Evolutionary conservation across 23 tunicate genomes (phyloP), one percentile per base, ranked within the genome.

Genomic region (Ciona savignyi): DNA sequence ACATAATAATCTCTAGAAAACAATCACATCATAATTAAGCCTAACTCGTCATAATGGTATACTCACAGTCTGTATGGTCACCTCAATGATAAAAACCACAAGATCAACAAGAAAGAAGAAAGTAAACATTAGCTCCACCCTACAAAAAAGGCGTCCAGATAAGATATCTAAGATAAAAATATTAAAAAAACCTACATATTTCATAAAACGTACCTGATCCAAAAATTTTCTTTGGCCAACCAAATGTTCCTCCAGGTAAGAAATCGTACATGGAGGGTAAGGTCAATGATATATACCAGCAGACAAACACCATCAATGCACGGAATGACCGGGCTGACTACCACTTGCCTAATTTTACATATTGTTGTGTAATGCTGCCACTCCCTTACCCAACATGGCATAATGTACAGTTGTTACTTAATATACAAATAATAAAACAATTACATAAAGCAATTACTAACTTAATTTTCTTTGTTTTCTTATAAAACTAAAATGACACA

Each of bases 121-220:
- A 32, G 90, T 84, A 25, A 90, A 79, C n/a, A 84, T 77, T 42
- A 90, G 74, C 62, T 90, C 97, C 74, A 84, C 81, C 62, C 90
- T 84, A 70, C n/a, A 74, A 35, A n/a, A n/a, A n/a, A n/a, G n/a
- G 34, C 69, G 30, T 60, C 65, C 68, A 62, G 6, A 42, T 42
- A 30, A 72, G n/a, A 27, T n/a, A 23, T 22, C 19, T 66, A 20
- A 66, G 20, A 22, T 66, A 66, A 66, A 49, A 49, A 49, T 49
- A 49, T 15, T 11, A 49, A 49, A 49, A 49, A 49, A 49, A 11
- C 4, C 1, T 3, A 61, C 65, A 61, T 27, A 3, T 1, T 2
- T 20, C 4, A 28, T 28, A 27, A 1, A 29, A 27, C 33, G 29
- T 72, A 90, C 97, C 97, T 83, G 3, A 90, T 27, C 85, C 86